Evolutionary conservation across 1,140 invertebrate genomes (phyloP), one percentile per base, ranked within the genome.

Genomic region (Micrasema longulum): DNA sequence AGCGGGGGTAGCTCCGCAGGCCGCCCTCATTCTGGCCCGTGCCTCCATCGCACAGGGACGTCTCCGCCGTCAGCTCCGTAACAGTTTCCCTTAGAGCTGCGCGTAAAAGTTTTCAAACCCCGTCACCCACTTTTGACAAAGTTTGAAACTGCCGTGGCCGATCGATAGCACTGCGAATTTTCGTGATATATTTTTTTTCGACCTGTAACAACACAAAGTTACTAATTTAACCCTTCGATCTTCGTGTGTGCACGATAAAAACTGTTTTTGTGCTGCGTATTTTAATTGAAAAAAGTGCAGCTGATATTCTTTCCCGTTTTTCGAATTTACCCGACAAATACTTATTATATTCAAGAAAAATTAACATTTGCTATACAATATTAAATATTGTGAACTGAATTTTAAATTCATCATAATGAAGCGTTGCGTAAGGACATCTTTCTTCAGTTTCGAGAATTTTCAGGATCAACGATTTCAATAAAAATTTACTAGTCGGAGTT

Each of bases 11-110:
- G 43, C n/a, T n/a, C 2, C n/a, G 43, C 43, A 45, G 26, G 52
- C 52, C 36, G 52, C 66, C 48, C 31, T 73, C 77, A 72, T 75
- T 74, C 52, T 72, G 74, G 75, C 77, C 76, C 78, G 68, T 72
- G 71, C 71, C 64, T 74, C 77, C 79, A 62, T 36, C 71, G 71
- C 62, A 22, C 20, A 43, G 66, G 71, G 55, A 50, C 50, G 77
- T 79, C n/a, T n/a, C 79, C 78, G 77, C 79, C 80, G 78, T 79
- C 26, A 18, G 65, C 72, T 65, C 53, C 57, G 64, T 14, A 76
- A 78, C 79, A 78, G 78, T 80, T 78, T 80, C 79, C 23, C 16
- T 41, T 41, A 35, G 10, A 43, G 53, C 20, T 12, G 9, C 60
- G 48, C 60, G 60, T 53, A 65, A 71, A 71, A 71, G 31, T 71